Evolutionary conservation across 2,888 invertebrate genomes (phyloP).

Genomic region (Abscondita cerata): DNA sequence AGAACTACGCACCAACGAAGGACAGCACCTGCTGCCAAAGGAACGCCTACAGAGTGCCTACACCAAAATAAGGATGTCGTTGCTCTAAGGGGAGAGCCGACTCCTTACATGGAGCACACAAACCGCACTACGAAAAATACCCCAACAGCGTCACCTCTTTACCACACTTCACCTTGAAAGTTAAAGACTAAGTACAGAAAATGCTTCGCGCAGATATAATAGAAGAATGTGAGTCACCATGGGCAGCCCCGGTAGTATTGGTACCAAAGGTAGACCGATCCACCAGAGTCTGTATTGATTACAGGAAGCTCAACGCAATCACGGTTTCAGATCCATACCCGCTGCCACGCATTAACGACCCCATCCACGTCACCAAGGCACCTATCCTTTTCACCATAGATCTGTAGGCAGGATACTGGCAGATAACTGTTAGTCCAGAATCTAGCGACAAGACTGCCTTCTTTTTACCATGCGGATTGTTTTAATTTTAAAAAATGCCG

Average conservation of each 20-base stretch:
- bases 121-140: background rate
- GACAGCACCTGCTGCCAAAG: too few relatives aligned
- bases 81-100: background rate
- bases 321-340: too few relatives aligned
- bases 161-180: background rate
- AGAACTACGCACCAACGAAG: background rate
- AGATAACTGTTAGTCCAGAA: too few relatives aligned
- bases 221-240: conserved; percentile 9
- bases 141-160: background rate
- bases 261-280: conserved; percentile 1
- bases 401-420: background rate
- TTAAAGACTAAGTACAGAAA: background rate
- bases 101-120: background rate
- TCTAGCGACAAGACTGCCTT: background rate
- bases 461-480: background rate
- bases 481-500: too few relatives aligned
- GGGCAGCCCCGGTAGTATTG: conserved; percentile 3
- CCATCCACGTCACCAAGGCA: background rate
- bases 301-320: background rate
- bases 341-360: background rate
- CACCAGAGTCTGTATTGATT: background rate
- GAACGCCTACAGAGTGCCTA: background rate
- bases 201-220: background rate
- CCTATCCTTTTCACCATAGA: background rate
- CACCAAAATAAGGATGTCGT: too few relatives aligned